Base-by-base conservation (phyloP, 2,888 invertebrate species). In the Pherbina coryleti region DNA sequence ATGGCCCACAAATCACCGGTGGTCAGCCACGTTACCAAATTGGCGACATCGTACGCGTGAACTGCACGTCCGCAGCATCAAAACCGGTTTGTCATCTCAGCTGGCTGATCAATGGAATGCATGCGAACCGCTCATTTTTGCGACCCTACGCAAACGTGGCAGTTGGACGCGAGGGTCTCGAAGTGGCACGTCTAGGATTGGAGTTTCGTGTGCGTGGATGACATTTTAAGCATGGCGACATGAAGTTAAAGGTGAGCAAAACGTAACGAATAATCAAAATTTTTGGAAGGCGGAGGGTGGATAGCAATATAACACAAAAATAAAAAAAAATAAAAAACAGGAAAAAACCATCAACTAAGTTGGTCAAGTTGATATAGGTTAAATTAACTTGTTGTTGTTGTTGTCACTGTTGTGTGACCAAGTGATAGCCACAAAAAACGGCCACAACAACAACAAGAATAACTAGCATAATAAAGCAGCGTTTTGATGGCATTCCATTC, bases 31-130 rank as follows among this genome's bases (percentile, higher is more conserved):
- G 96, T 79, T 96, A 96, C 90, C 95, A 95, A 89, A 93, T 94
- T 80, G 95, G 95, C 17, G 96, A 96, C 88, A 92, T 93, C 69
- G 95, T 96, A 49, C 92, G 93, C 81, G 94, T 96, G 82, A 96
- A 95, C 91, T 96, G 96, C 91, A 95, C 95, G 7, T 96, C 96
- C 53, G 94, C 94, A 19, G 92, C 93, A 82, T 96, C 96, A 64
- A 93, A 95, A 85, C 96, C 96, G 7, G 95, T 95, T 17, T 95
- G 96, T 78, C 93, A 93, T 85, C 92, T 96, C 76, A 93, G 94
- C 83, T 96, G 96, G 96, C 95, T 95, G 91, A 94, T 96, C 90
- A 96, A 96, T 90, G 95, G 95, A 34, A 94, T 95, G 87, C 94
- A 94, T 83, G 93, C 93, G 49, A 92, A 93, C 49, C 83, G 91